A percentile compares a stretch with the other conserved stretches of the same genome.
phyloP scores from a whole-genome alignment of 2,797 vertebrate species.

The Orestias chungarensis region DNA sequence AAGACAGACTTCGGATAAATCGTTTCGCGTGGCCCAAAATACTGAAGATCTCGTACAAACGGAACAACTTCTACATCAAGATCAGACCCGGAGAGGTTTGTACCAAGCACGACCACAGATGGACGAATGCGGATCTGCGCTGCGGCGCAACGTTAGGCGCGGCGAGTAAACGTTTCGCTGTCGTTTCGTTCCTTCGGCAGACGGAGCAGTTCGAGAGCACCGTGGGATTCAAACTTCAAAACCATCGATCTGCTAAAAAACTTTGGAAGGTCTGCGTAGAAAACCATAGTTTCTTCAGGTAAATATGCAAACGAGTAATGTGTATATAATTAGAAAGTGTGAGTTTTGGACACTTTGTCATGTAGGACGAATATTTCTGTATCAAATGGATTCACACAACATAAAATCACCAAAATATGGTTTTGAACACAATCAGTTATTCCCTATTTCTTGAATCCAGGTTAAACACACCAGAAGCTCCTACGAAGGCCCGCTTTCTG shows the following conservation, averaged over 20 bases:
- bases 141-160: not conserved
- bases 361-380: slow-evolving; percentile 1
- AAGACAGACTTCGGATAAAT: slow-evolving; percentile 96
- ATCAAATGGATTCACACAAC: slow-evolving; percentile 1
- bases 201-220: slow-evolving; percentile 98
- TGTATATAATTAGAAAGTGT: too few relatives aligned
- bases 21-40: slow-evolving; percentile 99
- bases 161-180: not conserved
- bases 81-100: slow-evolving; percentile 97
- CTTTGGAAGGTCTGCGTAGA: slow-evolving; percentile 99
- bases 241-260: slow-evolving; percentile 93
- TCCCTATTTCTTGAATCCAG: slow-evolving; percentile 62
- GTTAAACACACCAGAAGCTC: slow-evolving; percentile 90
- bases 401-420: slow-evolving; percentile 4
- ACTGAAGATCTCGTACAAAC: slow-evolving; percentile 98
- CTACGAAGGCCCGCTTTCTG: slow-evolving; percentile 91
- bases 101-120: not conserved
- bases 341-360: not conserved
- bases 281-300: slow-evolving; percentile 99
- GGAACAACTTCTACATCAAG: slow-evolving; percentile 99
- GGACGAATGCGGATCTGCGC: not conserved
- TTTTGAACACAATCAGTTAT: not conserved
- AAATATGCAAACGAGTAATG: slow-evolving; percentile 46
- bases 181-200: slow-evolving; percentile 70
- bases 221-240: slow-evolving; percentile 97